phyloP scores from a whole-genome alignment of 37 sponge, comb jelly and placozoan genomes.

The Tethya wilhelma region DNA sequence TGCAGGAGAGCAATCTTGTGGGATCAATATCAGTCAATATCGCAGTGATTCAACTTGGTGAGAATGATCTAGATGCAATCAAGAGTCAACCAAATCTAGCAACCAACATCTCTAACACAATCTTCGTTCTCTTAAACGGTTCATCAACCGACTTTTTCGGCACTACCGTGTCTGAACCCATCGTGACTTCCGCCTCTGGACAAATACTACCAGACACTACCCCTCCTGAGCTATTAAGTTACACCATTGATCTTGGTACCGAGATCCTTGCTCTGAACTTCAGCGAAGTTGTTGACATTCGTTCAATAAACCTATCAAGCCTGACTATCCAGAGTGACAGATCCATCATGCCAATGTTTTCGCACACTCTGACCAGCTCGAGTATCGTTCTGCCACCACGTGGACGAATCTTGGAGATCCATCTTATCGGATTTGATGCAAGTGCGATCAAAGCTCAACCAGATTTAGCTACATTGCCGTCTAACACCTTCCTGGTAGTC shows the following conservation, averaged over 20 bases:
- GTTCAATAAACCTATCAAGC: slow-evolving; percentile 46
- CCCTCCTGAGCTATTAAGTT: slow-evolving; percentile 64
- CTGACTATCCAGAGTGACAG: slow-evolving; percentile 59
- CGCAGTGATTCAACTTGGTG: slow-evolving; percentile 51
- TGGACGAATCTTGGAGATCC: slow-evolving; percentile 68
- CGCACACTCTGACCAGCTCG: slow-evolving; percentile 54
- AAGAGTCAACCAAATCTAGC: slow-evolving; percentile 46
- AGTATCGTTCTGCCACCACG: slow-evolving; percentile 51
- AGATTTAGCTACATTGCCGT: slow-evolving; percentile 40
- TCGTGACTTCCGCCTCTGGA: slow-evolving; percentile 24
- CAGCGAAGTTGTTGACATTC: slow-evolving; percentile 70
- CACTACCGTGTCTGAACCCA: slow-evolving; percentile 33
- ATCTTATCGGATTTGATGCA: slow-evolving; percentile 88
- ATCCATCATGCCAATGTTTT: slow-evolving; percentile 23
- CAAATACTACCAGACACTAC: slow-evolving; percentile 55
- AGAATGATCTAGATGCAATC: slow-evolving; percentile 65
- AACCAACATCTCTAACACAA: slow-evolving; percentile 35
- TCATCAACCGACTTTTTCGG: slow-evolving; percentile 64
- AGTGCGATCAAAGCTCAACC: slow-evolving; percentile 76
- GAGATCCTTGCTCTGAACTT: slow-evolving; percentile 78
- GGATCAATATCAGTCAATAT: slow-evolving; percentile 29
- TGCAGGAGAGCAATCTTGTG: slow-evolving; percentile 47
- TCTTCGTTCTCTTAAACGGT: slow-evolving; percentile 46
- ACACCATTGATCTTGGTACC: slow-evolving; percentile 69
- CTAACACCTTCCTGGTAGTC: slow-evolving; percentile 69